These are phyloP conservation scores for Chloropsis cyanopogon DNA, from an alignment of 2,113 vertebrate genomes.

Conservation along the genomic window DNA sequence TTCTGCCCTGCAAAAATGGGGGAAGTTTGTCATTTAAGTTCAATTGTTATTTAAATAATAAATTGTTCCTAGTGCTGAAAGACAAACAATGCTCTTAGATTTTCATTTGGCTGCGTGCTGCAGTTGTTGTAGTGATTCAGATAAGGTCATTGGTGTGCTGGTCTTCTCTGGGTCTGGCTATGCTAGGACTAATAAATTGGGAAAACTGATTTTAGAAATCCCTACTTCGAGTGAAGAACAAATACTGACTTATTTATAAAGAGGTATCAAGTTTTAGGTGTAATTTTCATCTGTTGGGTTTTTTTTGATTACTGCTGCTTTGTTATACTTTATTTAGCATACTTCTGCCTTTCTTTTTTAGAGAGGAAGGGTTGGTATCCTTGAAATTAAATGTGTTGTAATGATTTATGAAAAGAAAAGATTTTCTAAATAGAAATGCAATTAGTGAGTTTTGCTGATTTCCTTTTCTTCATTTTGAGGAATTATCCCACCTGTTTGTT, in stretches of 20 bases:
- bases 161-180: not conserved
- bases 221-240: not conserved
- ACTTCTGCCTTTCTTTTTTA: not conserved
- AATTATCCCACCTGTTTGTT: not conserved
- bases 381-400: not conserved
- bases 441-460: not conserved
- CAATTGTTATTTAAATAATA: not conserved
- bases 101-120: not conserved
- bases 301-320: not conserved
- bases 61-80: not conserved
- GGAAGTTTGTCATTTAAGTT: not conserved
- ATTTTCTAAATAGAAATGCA: not conserved
- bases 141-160: not conserved
- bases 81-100: not conserved
- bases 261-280: not conserved
- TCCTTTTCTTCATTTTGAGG: not conserved
- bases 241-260: not conserved
- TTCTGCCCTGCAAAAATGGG: not conserved
- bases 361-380: not conserved
- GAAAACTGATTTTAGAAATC: not conserved
- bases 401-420: not conserved
- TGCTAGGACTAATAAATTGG: not conserved
- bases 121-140: not conserved
- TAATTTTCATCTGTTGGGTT: not conserved
- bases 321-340: not conserved